phyloP scores from a whole-genome alignment of 2,888 invertebrate genomes.

The Pecten maximus region DNA sequence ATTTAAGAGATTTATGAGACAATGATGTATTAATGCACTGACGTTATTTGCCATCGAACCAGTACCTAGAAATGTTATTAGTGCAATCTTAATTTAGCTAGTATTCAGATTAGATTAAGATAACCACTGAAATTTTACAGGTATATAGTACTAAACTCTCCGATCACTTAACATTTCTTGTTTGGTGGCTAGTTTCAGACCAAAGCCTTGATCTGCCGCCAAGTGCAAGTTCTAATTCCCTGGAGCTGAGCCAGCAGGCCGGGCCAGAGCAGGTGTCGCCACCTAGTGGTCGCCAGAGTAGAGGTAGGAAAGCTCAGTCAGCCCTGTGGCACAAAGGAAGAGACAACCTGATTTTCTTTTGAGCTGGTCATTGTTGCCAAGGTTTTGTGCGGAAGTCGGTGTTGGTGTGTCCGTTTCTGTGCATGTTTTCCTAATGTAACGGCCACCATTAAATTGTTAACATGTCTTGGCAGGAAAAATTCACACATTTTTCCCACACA shows the following conservation, averaged over 20 bases:
- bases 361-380: constrained; percentile 38
- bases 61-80: too few species aligned
- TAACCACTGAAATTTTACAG: too few species aligned
- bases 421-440: constrained; percentile 18
- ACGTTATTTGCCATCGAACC: too few species aligned
- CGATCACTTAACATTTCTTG: background rate
- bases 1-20: too few species aligned
- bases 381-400: constrained; percentile 10
- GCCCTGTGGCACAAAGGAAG: constrained; percentile 54
- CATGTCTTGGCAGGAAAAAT: background rate
- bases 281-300: constrained; percentile 69
- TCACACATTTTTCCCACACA: background rate
- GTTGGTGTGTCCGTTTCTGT: constrained; percentile 35
- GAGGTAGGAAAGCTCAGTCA: constrained; percentile 71
- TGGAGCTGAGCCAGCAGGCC: constrained; percentile 53
- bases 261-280: constrained; percentile 70
- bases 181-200: constrained; percentile 41
- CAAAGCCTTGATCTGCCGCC: constrained; percentile 45
- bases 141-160: background rate
- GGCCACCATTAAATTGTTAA: background rate
- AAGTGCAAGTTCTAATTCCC: constrained; percentile 66
- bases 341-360: constrained; percentile 53
- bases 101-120: too few species aligned
- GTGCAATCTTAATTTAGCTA: too few species aligned
- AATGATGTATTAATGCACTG: too few species aligned